Conservation (phyloP, 1,140 invertebrate species). For the Atta texana region DNA sequence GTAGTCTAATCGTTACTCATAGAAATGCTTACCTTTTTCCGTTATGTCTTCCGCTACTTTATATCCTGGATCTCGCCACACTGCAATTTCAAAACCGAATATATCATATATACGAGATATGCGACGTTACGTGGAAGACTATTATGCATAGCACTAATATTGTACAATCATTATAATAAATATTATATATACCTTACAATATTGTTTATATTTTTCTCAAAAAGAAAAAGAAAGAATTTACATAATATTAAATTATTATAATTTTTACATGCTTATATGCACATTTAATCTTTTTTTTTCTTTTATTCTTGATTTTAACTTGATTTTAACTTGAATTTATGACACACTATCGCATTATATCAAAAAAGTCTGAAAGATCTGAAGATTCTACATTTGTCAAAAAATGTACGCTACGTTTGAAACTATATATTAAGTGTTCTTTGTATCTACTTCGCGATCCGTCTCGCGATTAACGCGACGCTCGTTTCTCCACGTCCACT, state of each 20-base stretch:
- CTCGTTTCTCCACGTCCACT: conserved; percentile 61
- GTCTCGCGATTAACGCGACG: conserved; percentile 18
- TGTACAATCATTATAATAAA: not conserved
- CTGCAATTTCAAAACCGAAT: conserved; percentile 83
- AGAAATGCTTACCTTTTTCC: conserved; percentile 88
- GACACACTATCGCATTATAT: not conserved
- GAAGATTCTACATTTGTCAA: not conserved
- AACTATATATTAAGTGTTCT: not conserved
- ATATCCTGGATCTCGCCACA: conserved; percentile 88
- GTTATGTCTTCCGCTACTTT: conserved; percentile 90
- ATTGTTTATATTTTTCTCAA: not conserved
- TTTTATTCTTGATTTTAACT: not conserved
- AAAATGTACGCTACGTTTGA: not conserved
- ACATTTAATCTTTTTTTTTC: not conserved
- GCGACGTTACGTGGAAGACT: not conserved
- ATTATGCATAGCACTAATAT: not conserved
- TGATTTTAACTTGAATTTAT: not conserved
- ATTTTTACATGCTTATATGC: not conserved
- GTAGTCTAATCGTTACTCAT: conserved; percentile 62
- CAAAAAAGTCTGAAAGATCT: too few species aligned
- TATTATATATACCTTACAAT: not conserved
- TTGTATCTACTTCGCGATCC: not conserved
- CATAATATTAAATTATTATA: not conserved
- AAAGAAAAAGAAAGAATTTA: not conserved
- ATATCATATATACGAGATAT: not conserved